A percentile compares a stretch with the other conserved stretches of the same genome.
These are phyloP conservation scores for Astreopora myriophthalma DNA, from an alignment of 64 coral and sea anemone species.

Conservation along the genomic window DNA sequence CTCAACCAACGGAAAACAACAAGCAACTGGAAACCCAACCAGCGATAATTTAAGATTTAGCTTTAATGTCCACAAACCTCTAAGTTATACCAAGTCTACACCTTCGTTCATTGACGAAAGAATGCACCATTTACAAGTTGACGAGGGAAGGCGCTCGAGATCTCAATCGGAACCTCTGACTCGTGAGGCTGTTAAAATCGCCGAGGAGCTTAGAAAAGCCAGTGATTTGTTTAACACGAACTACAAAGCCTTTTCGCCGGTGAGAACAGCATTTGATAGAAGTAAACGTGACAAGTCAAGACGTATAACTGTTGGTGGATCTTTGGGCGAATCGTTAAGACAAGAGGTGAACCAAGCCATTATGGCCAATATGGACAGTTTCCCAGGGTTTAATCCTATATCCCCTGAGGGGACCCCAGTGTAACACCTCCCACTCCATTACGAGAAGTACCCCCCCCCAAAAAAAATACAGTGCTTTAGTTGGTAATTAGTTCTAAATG, in stretches of 20 bases:
- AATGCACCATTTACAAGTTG: background rate
- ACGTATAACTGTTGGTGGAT: background rate
- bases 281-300: background rate
- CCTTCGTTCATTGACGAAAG: constrained; percentile 2
- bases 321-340: background rate
- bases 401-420: constrained; percentile 15
- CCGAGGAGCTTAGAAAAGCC: background rate
- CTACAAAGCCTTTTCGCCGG: background rate
- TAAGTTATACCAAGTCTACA: background rate
- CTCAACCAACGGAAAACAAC: background rate
- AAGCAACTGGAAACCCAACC: background rate
- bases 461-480: no score
- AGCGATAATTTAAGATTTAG: background rate
- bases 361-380: background rate
- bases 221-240: constrained; percentile 36
- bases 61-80: background rate
- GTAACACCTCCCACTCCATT: background rate
- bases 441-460: background rate
- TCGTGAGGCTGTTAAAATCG: constrained; percentile 10
- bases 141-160: background rate
- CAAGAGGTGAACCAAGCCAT: constrained; percentile 3
- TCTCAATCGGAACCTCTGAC: constrained; percentile 24
- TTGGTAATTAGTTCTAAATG: no score
- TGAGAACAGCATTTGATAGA: background rate
- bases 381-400: background rate